Evolutionary conservation across 1,140 invertebrate species (phyloP), one percentile per base, ranked within the genome.

Genomic region (Habropoda laboriosa): DNA sequence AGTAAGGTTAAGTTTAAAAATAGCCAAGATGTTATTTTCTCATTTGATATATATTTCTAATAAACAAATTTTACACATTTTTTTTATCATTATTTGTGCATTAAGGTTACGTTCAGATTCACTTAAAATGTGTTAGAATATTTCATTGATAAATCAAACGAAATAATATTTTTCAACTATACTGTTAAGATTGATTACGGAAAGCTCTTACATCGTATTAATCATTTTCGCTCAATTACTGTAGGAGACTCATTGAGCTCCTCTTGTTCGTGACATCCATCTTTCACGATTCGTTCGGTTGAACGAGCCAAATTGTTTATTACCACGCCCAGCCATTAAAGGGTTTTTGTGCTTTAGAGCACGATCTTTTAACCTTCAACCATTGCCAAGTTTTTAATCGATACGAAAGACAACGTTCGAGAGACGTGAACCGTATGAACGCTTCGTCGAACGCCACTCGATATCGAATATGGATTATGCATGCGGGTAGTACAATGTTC

Each of bases 381-480:
- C 51, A 49, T 51, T n/a, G 30, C 79, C 61, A 82, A 82, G 82
- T 86, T 63, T 74, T 55, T 73, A 86, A 86, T 86, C 85, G 80
- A 82, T 82, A 86, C 53, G 51, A 77, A 58, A 79, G 53, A 32
- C 32, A 61, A 55, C 49, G 47, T 32, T 47, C 40, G 55, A 68
- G 40, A 45, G 67, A 80, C 64, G 75, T 47, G 73, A 77, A 30
- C 38, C 49, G 74, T 80, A 71, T 45, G 64, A 60, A 79, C 42
- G 61, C 45, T 85, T 72, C 53, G 49, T 47, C 71, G 47, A 85
- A 85, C 66, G 27, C 63, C 53, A 55, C 58, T 63, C 80, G 80
- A 83, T 86, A 83, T 86, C 82, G 72, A 86, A 86, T 85, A 79
- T 45, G 80, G 81, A 55, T 78, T 86, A 86, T 58, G 70, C 45